Evolutionary conservation across 2,113 vertebrate genomes (phyloP), one percentile per base, ranked within the genome.

Genomic region (Semicossyphus pulcher): DNA sequence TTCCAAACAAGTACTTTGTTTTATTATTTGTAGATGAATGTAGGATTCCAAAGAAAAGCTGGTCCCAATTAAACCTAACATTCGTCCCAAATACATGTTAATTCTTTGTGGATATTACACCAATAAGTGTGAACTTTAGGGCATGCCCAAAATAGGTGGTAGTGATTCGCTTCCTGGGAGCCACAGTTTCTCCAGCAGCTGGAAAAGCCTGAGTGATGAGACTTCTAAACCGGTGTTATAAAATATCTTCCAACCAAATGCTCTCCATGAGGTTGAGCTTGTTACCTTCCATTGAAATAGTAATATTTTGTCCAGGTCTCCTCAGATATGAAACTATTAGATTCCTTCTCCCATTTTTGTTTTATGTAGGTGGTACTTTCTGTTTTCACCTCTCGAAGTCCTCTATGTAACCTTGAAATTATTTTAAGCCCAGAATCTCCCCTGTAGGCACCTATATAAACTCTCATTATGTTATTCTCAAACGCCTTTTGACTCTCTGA

Each of bases 31-130:
- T n/a, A n/a, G n/a, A n/a, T 45, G 14, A 39, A 20, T 23, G 15
- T 23, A 29, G 4, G 15, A 29, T 2, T 5, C 39, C 23, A 28
- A 20, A 34, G 12, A 34, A n/a, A n/a, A n/a, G n/a, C 34, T 67
- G 0, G 0, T 21, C 4, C 16, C 16, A 31, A 12, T 41, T 37
- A n/a, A n/a, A n/a, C n/a, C n/a, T n/a, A n/a, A n/a, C n/a, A n/a
- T n/a, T n/a, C n/a, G n/a, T n/a, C n/a, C 7, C 1, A 7, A 34
- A 56, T 14, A 15, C 34, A 32, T n/a, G 14, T 56, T 56, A n/a
- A 32, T 68, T 42, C 28, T n/a, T 23, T n/a, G 1, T 36, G 4
- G 10, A 42, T 28, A 18, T 1, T 39, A 10, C 0, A 3, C 11
- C 49, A 44, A 8, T 23, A 56, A n/a, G 20, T 28, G 5, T 48